Base-by-base conservation (phyloP, 2,888 invertebrate genomes). In the Allolobophora icterica region DNA sequence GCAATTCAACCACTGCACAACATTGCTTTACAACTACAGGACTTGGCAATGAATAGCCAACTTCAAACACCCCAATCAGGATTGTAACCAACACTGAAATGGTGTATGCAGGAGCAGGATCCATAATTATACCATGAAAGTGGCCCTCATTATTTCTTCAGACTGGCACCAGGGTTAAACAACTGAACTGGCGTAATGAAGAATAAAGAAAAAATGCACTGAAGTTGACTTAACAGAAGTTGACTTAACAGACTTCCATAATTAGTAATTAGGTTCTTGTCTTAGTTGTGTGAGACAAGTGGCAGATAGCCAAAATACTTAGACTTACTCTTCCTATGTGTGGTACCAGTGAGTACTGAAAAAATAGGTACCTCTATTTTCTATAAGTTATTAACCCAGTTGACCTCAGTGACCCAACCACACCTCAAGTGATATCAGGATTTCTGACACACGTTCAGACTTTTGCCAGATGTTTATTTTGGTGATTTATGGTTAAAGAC, bases 351-450 rank as follows among this genome's bases (percentile, higher is more conserved):
- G 2, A 11, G 71, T 71, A 71, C 71, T 71, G n/a, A 71, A 71
- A 71, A 71, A 30, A 52, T 1, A 52, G 71, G 30, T n/a, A 71
- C 8, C 71, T n/a, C 30, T 6, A 71, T n/a, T 71, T 71, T 71
- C 71, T 8, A 71, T 71, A 2, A 71, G 71, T 71, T 71, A 71
- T 71, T 71, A 71, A 71, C 71, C 71, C 71, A n/a, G 71, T 52
- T 71, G 71, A 71, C 71, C 71, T 71, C 71, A n/a, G 11, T 71
- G 71, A 71, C 71, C 71, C 71, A 71, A 13, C 71, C 71, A n/a
- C 71, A 71, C 71, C 71, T 71, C n/a, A 71, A 71, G 71, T n/a
- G 71, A n/a, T n/a, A n/a, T 71, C 71, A 71, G n/a, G 71, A 71
- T 71, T 71, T 71, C 71, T 71, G 71, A 71, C 71, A 71, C 30